These are phyloP conservation scores for Magallana angulata DNA, from an alignment of 1,140 invertebrate species.

Conservation along the genomic window DNA sequence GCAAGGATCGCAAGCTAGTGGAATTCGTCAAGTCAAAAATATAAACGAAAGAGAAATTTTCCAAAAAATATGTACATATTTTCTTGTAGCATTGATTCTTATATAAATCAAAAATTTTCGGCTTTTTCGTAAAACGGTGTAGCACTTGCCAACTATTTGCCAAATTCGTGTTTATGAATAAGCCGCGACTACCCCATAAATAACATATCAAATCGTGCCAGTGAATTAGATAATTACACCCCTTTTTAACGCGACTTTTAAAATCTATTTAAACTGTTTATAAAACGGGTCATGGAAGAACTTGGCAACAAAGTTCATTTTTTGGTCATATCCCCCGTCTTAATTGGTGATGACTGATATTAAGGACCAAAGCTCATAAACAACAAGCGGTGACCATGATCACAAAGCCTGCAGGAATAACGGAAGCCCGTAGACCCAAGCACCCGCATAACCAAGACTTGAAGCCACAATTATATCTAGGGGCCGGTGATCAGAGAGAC, in stretches of 20 bases:
- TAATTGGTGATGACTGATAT: background rate
- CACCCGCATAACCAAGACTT: slow-evolving; percentile 25
- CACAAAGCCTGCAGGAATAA: background rate
- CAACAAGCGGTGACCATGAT: background rate
- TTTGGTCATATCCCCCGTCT: background rate
- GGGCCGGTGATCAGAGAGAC: slow-evolving; percentile 5
- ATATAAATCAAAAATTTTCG: too few species aligned
- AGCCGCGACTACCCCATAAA: background rate
- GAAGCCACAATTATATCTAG: background rate
- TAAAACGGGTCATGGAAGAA: background rate
- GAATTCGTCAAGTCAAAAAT: too few species aligned
- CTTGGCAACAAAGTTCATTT: slow-evolving; percentile 24
- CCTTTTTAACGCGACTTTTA: too few species aligned
- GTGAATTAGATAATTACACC: background rate
- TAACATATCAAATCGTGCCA: background rate
- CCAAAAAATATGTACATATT: too few species aligned
- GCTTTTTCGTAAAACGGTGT: too few species aligned
- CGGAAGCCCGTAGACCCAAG: slow-evolving; percentile 4
- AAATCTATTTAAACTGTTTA: too few species aligned
- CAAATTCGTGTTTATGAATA: slow-evolving; percentile 32
- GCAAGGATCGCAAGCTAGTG: background rate
- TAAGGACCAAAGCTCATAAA: background rate
- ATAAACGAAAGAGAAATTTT: too few species aligned
- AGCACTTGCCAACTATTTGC: background rate
- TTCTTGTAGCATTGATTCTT: too few species aligned